Conservation (phyloP, 1,140 invertebrate genomes). For the Tetragnatha versicolor region DNA sequence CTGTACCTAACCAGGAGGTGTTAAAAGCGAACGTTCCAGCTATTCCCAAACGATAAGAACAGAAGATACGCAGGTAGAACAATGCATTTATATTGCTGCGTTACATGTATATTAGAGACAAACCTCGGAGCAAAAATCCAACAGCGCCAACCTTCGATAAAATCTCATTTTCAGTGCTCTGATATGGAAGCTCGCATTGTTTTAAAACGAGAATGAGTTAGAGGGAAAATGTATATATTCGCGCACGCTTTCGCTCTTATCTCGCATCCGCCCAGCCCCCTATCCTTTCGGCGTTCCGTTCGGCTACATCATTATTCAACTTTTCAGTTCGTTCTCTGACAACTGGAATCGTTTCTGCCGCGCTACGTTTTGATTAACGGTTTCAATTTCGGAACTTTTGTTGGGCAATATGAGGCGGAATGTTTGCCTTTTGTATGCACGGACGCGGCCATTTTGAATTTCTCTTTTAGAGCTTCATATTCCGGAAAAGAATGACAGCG, state of each 20-base stretch:
- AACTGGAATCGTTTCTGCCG: slow-evolving; percentile 31
- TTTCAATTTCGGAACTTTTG: slow-evolving; percentile 53
- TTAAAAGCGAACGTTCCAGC: no score
- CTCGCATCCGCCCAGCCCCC: slow-evolving; percentile 40
- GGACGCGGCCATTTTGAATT: slow-evolving; percentile 48
- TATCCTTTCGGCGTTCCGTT: slow-evolving; percentile 51
- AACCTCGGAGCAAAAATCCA: slow-evolving; percentile 9
- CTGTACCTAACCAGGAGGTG: no score
- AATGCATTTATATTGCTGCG: slow-evolving; percentile 37
- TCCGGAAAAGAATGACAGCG: slow-evolving; percentile 41
- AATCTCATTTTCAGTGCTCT: slow-evolving; percentile 32
- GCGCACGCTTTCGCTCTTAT: slow-evolving; percentile 38
- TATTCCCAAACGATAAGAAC: no score
- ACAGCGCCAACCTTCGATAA: slow-evolving; percentile 36
- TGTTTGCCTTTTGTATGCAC: slow-evolving; percentile 41
- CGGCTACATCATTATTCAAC: slow-evolving; percentile 42
- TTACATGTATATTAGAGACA: slow-evolving; percentile 33
- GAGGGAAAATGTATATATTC: slow-evolving; percentile 39
- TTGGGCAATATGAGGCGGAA: slow-evolving; percentile 49
- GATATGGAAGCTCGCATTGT: slow-evolving; percentile 34
- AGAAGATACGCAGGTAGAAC: slow-evolving; percentile 38
- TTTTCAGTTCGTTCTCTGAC: slow-evolving; percentile 49
- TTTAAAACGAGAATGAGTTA: slow-evolving; percentile 45
- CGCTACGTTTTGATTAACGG: slow-evolving; percentile 51
- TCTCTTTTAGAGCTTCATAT: slow-evolving; percentile 49